Evolutionary conservation across 1,140 invertebrate species (phyloP).

Genomic region (Lucilia sericata): DNA sequence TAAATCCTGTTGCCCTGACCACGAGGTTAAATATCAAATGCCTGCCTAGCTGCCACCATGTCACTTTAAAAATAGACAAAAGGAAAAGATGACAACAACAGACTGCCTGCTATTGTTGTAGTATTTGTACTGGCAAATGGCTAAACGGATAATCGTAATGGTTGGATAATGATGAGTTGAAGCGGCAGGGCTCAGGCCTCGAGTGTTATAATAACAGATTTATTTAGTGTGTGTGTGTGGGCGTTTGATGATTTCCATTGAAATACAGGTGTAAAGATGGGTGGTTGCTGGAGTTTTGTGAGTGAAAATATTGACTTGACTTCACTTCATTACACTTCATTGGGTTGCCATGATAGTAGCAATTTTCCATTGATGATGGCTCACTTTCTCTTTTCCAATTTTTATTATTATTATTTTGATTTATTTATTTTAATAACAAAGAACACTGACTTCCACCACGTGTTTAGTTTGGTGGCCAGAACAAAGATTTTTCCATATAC

Average conservation of each 20-base stretch:
- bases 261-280: background rate
- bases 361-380: background rate
- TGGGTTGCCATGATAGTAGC: background rate
- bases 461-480: background rate
- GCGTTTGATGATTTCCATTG: too few relatives aligned
- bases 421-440: background rate
- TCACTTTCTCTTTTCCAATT: background rate
- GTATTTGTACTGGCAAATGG: too few relatives aligned
- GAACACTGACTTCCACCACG: background rate
- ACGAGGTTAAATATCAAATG: background rate
- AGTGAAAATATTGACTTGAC: background rate
- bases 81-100: too few relatives aligned
- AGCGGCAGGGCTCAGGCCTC: background rate
- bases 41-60: background rate
- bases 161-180: background rate
- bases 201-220: slow-evolving; percentile 16
- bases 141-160: background rate
- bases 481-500: background rate
- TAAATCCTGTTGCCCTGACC: background rate
- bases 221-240: background rate
- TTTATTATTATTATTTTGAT: background rate
- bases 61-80: background rate
- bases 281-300: background rate
- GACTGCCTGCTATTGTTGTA: too few relatives aligned
- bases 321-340: slow-evolving; percentile 23